Percentiles rank a stretch among this genome's conserved stretches.
Evolutionary conservation across 2,888 invertebrate genomes (phyloP).

Genomic region (Phorcus lineatus): DNA sequence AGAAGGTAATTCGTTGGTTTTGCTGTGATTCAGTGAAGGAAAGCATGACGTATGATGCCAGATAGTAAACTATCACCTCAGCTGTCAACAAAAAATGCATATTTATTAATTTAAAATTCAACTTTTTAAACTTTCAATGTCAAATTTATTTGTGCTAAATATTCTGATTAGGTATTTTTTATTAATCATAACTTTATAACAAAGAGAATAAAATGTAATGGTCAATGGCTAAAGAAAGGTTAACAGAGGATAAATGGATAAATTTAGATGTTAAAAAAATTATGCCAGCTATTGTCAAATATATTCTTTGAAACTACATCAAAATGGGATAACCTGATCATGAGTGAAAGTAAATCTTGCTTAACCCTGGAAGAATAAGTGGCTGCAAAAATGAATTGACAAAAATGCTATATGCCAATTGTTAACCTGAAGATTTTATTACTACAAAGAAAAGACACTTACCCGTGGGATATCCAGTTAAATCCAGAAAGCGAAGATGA

Average conservation of each 20-base stretch:
- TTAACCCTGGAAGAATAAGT: background rate
- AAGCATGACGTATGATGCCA: slow-evolving; percentile 71
- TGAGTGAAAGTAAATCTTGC: background rate
- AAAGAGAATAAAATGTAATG: background rate
- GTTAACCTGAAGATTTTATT: background rate
- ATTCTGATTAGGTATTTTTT: background rate
- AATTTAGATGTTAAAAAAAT: background rate
- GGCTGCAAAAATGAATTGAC: background rate
- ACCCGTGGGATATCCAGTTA: slow-evolving; percentile 73
- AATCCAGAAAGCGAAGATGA: slow-evolving; percentile 65
- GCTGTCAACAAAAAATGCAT: slow-evolving; percentile 53
- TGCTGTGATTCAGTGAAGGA: slow-evolving; percentile 70
- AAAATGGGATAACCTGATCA: background rate
- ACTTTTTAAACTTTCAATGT: background rate
- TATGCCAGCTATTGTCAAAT: background rate
- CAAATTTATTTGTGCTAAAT: background rate
- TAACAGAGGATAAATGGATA: too few relatives aligned
- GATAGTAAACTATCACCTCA: slow-evolving; percentile 70
- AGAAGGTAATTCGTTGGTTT: slow-evolving; percentile 26
- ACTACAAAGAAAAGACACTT: background rate
- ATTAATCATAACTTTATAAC: too few relatives aligned
- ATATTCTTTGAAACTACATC: background rate
- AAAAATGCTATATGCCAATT: background rate
- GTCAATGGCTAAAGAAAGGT: too few relatives aligned
- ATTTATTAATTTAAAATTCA: background rate